A percentile compares a stretch with the other conserved stretches of the same genome.
phyloP scores from a whole-genome alignment of 1,140 invertebrate genomes.

The Drosophila azteca region DNA sequence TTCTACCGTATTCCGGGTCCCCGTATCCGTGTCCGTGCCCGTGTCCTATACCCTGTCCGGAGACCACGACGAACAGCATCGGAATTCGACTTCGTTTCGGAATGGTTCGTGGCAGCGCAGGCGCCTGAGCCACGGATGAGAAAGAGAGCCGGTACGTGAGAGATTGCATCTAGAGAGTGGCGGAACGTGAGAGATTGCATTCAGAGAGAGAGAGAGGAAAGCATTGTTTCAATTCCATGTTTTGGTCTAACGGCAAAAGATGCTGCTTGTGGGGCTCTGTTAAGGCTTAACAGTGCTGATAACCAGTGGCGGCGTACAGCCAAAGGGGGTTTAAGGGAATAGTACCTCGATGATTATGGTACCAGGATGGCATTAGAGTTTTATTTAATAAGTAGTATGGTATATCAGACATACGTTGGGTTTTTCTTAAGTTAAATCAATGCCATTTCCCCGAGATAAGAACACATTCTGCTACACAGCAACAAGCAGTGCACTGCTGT shows the following conservation, averaged over 20 bases:
- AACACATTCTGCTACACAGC: conserved; percentile 25
- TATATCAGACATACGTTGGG: no score
- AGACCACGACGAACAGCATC: conserved; percentile 29
- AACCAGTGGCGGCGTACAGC: background rate
- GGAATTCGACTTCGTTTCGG: conserved; percentile 29
- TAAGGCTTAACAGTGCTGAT: conserved; percentile 42
- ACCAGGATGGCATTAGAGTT: no score
- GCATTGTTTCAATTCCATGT: conserved; percentile 46
- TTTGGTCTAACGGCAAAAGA: background rate
- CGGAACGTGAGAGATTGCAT: background rate
- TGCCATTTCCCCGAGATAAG: background rate
- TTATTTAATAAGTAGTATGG: no score
- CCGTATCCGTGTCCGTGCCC: background rate
- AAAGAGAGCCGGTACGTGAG: conserved; percentile 4
- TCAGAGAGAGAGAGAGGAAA: conserved; percentile 1
- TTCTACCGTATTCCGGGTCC: conserved; percentile 12
- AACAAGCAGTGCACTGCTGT: conserved; percentile 2
- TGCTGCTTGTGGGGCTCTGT: conserved; percentile 7
- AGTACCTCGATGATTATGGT: no score
- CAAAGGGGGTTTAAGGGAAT: background rate
- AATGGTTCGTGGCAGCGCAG: conserved; percentile 47
- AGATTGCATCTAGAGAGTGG: conserved; percentile 15
- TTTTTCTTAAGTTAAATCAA: no score
- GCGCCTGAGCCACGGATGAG: conserved; percentile 12
- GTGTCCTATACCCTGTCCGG: background rate